These are phyloP conservation scores for Murina feae DNA, from an alignment of 2,113 vertebrate species.

Conservation along the genomic window DNA sequence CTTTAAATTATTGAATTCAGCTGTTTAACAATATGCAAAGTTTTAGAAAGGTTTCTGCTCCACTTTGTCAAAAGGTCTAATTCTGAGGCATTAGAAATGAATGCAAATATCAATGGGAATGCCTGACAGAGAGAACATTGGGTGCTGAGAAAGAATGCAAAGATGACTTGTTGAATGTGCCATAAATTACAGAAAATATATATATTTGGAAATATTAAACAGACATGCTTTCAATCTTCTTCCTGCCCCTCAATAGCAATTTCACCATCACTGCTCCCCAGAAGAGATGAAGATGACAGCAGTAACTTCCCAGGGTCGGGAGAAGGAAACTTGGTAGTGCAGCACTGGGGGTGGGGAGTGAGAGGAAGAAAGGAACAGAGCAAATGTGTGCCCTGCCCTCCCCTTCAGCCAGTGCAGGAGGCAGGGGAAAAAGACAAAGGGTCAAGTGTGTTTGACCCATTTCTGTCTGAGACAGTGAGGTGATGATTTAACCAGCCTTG, in stretches of 20 bases:
- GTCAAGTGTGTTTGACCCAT: background rate
- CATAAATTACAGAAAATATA: background rate
- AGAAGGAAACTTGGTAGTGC: background rate
- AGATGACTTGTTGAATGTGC: background rate
- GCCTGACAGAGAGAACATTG: background rate
- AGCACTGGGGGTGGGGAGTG: no score
- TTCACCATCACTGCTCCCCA: background rate
- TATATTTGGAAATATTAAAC: background rate
- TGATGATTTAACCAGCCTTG: background rate
- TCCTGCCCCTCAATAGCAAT: background rate
- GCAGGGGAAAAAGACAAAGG: background rate
- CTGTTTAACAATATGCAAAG: constrained; percentile 42
- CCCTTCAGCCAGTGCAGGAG: background rate
- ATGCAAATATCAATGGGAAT: background rate
- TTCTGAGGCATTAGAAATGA: constrained; percentile 21
- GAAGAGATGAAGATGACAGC: background rate
- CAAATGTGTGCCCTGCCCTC: background rate
- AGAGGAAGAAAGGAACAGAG: background rate
- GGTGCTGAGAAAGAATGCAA: background rate
- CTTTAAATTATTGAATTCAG: constrained; percentile 55
- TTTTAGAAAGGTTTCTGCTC: constrained; percentile 43
- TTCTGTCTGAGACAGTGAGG: background rate
- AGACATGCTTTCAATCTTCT: background rate
- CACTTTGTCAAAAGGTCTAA: constrained; percentile 37
- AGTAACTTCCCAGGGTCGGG: background rate